Percentiles rank a stretch among this genome's conserved stretches.
Conservation (phyloP, 2,888 invertebrate genomes). For the Cacoxenus indagator region DNA sequence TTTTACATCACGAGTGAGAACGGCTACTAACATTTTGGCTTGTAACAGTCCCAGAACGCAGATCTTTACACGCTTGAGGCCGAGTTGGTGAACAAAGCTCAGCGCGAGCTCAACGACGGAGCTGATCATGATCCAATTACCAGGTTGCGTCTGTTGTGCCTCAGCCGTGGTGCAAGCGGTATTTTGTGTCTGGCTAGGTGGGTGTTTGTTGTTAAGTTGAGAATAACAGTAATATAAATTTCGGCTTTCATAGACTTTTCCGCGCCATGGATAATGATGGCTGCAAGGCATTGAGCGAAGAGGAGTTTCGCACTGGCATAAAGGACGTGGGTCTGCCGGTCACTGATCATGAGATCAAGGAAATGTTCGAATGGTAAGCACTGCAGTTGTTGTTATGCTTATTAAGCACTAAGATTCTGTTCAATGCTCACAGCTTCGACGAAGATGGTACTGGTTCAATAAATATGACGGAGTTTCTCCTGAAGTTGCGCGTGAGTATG, state of each 20-base stretch:
- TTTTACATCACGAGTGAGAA: too few relatives aligned
- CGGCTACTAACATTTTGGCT: too few relatives aligned
- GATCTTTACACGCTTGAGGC: constrained; percentile 76
- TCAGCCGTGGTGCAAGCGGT: constrained; percentile 88
- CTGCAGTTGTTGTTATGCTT: too few relatives aligned
- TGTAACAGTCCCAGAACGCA: constrained; percentile 45
- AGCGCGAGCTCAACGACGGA: constrained; percentile 76
- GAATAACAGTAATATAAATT: neutral
- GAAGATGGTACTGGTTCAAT: constrained; percentile 85
- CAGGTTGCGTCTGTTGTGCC: constrained; percentile 85
- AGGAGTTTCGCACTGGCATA: constrained; percentile 87
- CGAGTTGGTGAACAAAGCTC: constrained; percentile 84
- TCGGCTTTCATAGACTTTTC: constrained; percentile 76
- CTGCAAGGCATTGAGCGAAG: constrained; percentile 83
- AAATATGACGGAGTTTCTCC: constrained; percentile 90
- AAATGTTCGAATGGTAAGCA: constrained; percentile 69
- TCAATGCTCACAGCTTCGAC: constrained; percentile 81
- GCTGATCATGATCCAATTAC: constrained; percentile 82
- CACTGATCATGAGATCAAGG: constrained; percentile 71
- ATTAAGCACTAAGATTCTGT: too few relatives aligned
- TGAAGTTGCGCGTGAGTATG: constrained; percentile 81
- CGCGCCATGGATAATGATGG: constrained; percentile 95
- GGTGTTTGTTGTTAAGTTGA: neutral
- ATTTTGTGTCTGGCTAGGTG: constrained; percentile 90
- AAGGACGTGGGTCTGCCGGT: constrained; percentile 83